A percentile compares a stretch with the other conserved stretches of the same genome.
Evolutionary conservation across 2,113 vertebrate genomes (phyloP).

Genomic region (Cygnus atratus): DNA sequence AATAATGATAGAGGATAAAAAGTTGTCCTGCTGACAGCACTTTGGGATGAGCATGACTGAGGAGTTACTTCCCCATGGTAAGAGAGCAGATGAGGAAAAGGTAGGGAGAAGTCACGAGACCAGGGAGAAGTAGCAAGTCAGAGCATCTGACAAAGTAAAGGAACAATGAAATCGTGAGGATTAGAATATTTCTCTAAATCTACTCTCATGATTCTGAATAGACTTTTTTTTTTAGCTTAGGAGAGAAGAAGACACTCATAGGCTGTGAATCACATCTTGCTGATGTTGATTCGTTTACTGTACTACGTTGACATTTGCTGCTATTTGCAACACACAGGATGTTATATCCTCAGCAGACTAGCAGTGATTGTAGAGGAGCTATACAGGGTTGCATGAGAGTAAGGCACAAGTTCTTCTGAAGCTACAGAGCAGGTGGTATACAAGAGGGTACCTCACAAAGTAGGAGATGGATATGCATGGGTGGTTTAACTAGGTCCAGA

Average conservation of each 20-base stretch:
- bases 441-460: background rate
- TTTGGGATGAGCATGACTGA: background rate
- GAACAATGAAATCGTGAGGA: background rate
- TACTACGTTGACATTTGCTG: background rate
- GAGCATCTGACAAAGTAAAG: background rate
- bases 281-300: background rate
- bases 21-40: fast-evolving
- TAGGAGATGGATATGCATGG: background rate
- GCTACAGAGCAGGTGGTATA: background rate
- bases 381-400: background rate
- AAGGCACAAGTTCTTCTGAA: background rate
- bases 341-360: background rate
- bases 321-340: background rate
- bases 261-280: background rate
- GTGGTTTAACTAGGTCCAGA: background rate
- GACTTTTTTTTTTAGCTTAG: background rate
- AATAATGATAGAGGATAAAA: background rate
- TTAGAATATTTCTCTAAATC: background rate
- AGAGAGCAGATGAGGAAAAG: background rate
- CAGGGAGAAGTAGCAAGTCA: background rate
- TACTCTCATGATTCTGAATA: background rate
- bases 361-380: background rate
- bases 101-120: background rate
- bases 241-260: background rate
- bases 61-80: background rate